phyloP scores from a whole-genome alignment of 2,797 vertebrate genomes.

The Aphelocoma californica region DNA sequence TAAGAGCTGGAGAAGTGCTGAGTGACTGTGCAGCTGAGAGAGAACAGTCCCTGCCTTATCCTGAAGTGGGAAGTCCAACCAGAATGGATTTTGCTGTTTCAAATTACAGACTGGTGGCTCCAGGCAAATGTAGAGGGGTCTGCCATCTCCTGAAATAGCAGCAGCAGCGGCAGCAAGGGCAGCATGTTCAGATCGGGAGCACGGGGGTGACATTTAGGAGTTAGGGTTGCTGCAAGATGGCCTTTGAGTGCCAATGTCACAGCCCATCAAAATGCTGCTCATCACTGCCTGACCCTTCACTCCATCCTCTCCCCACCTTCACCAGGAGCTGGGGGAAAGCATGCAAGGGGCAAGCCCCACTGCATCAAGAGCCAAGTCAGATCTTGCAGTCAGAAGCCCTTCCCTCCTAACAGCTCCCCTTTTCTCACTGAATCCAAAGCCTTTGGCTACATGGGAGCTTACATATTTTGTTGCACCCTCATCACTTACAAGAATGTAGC shows the following conservation, averaged over 20 bases:
- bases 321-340: background rate
- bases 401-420: background rate
- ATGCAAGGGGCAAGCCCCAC: fast-evolving
- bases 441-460: background rate
- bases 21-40: constrained; percentile 51
- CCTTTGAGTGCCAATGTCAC: background rate
- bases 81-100: constrained; percentile 45
- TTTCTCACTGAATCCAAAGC: background rate
- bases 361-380: background rate
- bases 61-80: constrained; percentile 50
- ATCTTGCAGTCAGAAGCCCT: background rate
- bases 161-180: background rate
- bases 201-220: background rate
- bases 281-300: background rate
- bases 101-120: constrained; percentile 49
- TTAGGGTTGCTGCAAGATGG: background rate
- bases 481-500: background rate
- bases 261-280: background rate
- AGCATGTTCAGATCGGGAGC: background rate
- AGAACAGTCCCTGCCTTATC: constrained; percentile 58
- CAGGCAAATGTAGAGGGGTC: background rate
- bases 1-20: constrained; percentile 23
- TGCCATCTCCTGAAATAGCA: constrained; percentile 61
- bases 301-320: background rate
- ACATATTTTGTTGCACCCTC: constrained; percentile 27